phyloP scores from a whole-genome alignment of 1,140 invertebrate genomes.

The Phenacoccus solenopsis region DNA sequence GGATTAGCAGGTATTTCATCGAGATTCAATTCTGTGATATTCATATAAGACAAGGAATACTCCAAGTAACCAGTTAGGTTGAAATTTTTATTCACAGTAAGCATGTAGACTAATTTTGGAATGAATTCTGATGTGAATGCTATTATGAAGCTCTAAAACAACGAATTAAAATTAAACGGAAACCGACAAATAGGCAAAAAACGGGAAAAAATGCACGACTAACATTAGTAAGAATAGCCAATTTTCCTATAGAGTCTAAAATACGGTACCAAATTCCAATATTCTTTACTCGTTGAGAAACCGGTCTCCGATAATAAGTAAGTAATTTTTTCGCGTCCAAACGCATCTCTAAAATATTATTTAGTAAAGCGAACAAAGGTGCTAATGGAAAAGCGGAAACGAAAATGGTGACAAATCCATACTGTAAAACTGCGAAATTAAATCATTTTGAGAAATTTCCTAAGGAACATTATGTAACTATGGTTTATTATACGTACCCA shows the following conservation, averaged over 20 bases:
- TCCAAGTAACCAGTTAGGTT: slow-evolving; percentile 61
- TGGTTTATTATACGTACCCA: slow-evolving; percentile 50
- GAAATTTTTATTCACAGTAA: slow-evolving; percentile 43
- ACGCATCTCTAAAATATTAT: slow-evolving; percentile 81
- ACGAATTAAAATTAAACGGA: too few species aligned
- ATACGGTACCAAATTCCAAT: slow-evolving; percentile 90
- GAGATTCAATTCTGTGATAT: slow-evolving; percentile 45
- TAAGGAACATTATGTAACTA: neutral
- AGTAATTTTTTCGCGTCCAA: slow-evolving; percentile 77
- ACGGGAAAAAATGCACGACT: slow-evolving; percentile 38
- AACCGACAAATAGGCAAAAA: neutral
- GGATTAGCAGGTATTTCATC: slow-evolving; percentile 33
- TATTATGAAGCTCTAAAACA: slow-evolving; percentile 85
- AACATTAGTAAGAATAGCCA: slow-evolving; percentile 89
- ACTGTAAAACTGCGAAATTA: slow-evolving; percentile 58
- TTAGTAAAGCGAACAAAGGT: slow-evolving; percentile 76
- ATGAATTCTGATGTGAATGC: slow-evolving; percentile 98
- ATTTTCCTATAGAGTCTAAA: slow-evolving; percentile 72
- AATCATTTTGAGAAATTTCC: neutral
- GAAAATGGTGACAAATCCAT: slow-evolving; percentile 83
- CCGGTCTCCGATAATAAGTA: slow-evolving; percentile 66
- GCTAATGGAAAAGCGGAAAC: slow-evolving; percentile 81
- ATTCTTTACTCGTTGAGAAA: slow-evolving; percentile 67
- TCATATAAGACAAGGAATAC: slow-evolving; percentile 61
- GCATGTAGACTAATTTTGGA: slow-evolving; percentile 72